Conservation (phyloP, 2,888 invertebrate species). For the Sinodicranocentrus sp. region DNA sequence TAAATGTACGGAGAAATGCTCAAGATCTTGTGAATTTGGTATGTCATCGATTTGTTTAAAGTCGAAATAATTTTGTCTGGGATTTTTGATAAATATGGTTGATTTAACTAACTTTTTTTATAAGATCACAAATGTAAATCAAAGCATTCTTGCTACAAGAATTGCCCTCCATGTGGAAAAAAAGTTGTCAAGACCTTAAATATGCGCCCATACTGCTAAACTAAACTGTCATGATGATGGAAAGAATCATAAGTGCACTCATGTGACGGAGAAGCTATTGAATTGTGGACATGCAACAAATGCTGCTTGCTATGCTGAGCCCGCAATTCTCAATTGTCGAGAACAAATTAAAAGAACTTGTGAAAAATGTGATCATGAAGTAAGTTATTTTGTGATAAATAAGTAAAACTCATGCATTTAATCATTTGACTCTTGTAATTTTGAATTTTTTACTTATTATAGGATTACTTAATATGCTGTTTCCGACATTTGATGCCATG, state of each 20-base stretch:
- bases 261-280: background rate
- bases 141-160: constrained; percentile 55
- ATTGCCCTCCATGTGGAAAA: constrained; percentile 75
- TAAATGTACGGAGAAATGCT: background rate
- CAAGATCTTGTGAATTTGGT: background rate
- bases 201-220: constrained; percentile 76
- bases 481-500: no score
- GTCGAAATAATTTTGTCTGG: background rate
- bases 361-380: background rate
- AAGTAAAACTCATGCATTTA: no score
- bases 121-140: constrained; percentile 1
- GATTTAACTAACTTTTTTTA: background rate
- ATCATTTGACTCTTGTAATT: no score
- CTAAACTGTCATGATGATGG: constrained; percentile 62
- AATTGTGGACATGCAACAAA: background rate
- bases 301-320: constrained; percentile 77
- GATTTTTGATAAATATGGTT: background rate
- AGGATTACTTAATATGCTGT: no score
- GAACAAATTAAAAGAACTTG: background rate
- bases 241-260: constrained; percentile 27
- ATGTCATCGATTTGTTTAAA: background rate
- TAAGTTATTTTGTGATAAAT: no score
- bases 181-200: constrained; percentile 78
- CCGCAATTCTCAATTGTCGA: background rate
- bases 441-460: no score